Evolutionary conservation across 2,113 vertebrate species (phyloP), one percentile per base, ranked within the genome.

Genomic region (Cheilinus undulatus): DNA sequence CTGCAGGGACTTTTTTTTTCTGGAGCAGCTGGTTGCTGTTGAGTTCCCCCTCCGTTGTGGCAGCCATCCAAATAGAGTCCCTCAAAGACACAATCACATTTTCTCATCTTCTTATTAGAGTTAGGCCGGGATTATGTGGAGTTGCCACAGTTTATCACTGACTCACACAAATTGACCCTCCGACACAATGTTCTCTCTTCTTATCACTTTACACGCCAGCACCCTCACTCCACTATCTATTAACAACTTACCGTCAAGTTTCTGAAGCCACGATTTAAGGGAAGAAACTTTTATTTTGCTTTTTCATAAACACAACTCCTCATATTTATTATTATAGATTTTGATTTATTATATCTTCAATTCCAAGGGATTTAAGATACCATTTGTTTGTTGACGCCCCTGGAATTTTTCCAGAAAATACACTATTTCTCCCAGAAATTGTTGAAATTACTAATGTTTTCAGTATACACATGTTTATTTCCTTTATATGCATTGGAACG

Each of bases 71-170:
- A 86, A 79, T 61, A 61, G 78, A 74, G 70, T 75, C 56, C 34
- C 62, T 78, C 56, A 53, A 75, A 83, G 85, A 81, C 83, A 84
- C 83, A 86, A 91, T 90, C 88, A 36, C 62, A 59, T 88, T 84
- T 83, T 79, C 83, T 85, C 79, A 90, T 89, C 84, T 86, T 80
- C 83, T 83, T 86, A 86, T 87, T 88, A 79, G 73, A 78, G 78
- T 83, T 76, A 53, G 69, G 69, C 69, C 11, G 64, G 77, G 85
- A 92, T 90, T 88, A 87, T 73, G 63, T 74, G 69, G 62, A 61
- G 76, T 78, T 51, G 68, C 85, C 69, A 54, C 76, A 66, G 84
- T 1, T 88, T 88, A 88, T 89, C 87, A 82, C 43, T 43, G 70
- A 72, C 72, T 74, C 59, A 52, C 78, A 76, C 73, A 88, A 85